These are phyloP conservation scores for Eptesicus fuscus DNA, from an alignment of 2,113 vertebrate species.

Conservation along the genomic window DNA sequence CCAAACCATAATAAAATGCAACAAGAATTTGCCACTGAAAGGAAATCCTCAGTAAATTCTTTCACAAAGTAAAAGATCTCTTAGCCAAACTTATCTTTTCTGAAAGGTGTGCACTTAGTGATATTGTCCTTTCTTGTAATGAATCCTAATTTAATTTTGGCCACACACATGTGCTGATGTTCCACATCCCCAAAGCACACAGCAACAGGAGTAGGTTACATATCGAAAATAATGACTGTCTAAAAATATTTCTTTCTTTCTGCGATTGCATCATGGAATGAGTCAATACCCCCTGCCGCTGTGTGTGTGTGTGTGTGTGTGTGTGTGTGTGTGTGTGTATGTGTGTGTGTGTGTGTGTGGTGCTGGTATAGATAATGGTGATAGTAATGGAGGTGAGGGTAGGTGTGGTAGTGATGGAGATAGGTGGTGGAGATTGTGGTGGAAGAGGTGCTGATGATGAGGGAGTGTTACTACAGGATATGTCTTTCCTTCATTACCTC, in stretches of 20 bases:
- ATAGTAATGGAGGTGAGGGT: not conserved
- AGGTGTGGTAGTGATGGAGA: not conserved
- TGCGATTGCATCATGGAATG: not conserved
- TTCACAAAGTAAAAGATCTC: constrained; percentile 23
- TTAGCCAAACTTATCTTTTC: not conserved
- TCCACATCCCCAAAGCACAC: not conserved
- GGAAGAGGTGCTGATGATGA: not conserved
- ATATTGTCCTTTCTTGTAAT: not conserved
- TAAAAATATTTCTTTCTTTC: not conserved
- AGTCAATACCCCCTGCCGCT: not conserved
- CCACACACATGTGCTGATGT: not conserved
- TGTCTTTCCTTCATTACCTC: constrained; percentile 37
- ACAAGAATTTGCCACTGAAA: constrained; percentile 27
- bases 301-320: not conserved
- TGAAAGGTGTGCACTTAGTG: not conserved
- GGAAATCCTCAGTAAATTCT: not conserved
- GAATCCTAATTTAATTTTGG: not conserved
- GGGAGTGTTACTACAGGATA: not conserved
- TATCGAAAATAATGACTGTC: not conserved
- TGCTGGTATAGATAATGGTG: too few species aligned
- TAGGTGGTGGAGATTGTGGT: not conserved
- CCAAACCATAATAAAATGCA: not conserved
- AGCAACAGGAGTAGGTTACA: not conserved
- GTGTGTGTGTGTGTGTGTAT: not conserved
- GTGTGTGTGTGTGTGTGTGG: too few species aligned